Evolutionary conservation across 2,113 vertebrate genomes (phyloP).

Genomic region (Nipponia nippon): DNA sequence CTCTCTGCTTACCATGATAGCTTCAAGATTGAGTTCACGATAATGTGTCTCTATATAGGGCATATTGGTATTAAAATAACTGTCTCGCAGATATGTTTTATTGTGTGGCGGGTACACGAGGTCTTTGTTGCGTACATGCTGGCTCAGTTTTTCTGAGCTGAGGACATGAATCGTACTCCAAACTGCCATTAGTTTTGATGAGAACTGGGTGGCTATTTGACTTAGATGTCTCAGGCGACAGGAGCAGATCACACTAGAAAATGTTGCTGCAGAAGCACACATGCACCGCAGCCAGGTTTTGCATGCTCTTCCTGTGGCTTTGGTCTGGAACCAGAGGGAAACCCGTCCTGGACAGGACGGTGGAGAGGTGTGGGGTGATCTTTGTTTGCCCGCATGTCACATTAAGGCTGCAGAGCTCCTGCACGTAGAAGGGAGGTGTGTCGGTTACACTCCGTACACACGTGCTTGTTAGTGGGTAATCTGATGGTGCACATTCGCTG

Average conservation of each 20-base stretch:
- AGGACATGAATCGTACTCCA: not conserved
- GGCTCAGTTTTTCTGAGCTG: slow-evolving; percentile 40
- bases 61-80: slow-evolving; percentile 13
- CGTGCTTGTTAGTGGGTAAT: not conserved
- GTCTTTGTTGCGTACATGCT: not conserved
- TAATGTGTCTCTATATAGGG: not conserved
- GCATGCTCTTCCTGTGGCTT: not conserved
- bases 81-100: slow-evolving; percentile 5
- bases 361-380: not conserved
- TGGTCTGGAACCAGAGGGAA: not conserved
- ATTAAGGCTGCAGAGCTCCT: not conserved
- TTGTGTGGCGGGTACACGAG: not conserved
- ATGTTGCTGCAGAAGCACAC: not conserved
- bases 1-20: not conserved
- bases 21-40: not conserved
- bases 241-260: not conserved
- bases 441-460: not conserved
- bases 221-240: not conserved
- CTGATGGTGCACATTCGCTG: not conserved
- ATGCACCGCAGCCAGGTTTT: rapidly evolving
- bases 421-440: not conserved
- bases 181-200: not conserved
- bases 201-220: not conserved
- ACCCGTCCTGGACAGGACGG: not conserved
- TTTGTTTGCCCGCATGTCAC: rapidly evolving